These are phyloP conservation scores for Aphidoletes aphidimyza DNA, from an alignment of 2,888 invertebrate species.

Conservation along the genomic window DNA sequence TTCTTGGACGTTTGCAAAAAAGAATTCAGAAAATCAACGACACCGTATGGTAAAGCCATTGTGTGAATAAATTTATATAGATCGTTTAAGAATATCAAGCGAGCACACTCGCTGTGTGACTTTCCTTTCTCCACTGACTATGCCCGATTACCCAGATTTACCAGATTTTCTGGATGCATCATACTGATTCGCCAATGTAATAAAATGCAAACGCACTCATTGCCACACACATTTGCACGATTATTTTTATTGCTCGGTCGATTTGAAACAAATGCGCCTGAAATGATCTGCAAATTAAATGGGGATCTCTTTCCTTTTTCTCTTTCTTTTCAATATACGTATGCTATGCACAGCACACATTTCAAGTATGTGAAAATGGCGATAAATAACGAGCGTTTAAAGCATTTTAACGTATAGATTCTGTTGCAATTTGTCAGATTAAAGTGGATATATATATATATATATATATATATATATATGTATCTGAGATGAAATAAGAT, in stretches of 20 bases:
- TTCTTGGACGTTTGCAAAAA: not conserved
- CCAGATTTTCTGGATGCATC: no score
- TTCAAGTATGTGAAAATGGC: constrained; percentile 54
- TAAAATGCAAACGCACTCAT: constrained; percentile 40
- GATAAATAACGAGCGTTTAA: constrained; percentile 53
- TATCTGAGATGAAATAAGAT: constrained; percentile 23
- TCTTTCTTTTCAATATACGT: not conserved
- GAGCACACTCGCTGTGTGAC: not conserved
- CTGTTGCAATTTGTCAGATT: constrained; percentile 54
- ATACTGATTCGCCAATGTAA: not conserved
- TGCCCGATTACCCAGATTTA: no score
- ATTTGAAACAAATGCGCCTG: constrained; percentile 26
- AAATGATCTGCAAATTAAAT: no score
- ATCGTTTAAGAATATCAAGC: not conserved
- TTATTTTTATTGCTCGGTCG: constrained; percentile 26
- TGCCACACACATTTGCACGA: constrained; percentile 49
- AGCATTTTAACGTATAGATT: constrained; percentile 18
- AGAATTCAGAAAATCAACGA: not conserved
- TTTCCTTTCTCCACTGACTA: not conserved
- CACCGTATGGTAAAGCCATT: not conserved
- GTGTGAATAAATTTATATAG: constrained; percentile 20
- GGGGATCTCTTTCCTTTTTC: no score
- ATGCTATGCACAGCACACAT: not conserved
- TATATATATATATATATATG: no score
- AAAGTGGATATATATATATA: no score